A percentile compares a stretch with the other conserved stretches of the same genome.
Conservation (phyloP, 92 coral and sea anemone species). For the Anthopleura xanthogrammica region DNA sequence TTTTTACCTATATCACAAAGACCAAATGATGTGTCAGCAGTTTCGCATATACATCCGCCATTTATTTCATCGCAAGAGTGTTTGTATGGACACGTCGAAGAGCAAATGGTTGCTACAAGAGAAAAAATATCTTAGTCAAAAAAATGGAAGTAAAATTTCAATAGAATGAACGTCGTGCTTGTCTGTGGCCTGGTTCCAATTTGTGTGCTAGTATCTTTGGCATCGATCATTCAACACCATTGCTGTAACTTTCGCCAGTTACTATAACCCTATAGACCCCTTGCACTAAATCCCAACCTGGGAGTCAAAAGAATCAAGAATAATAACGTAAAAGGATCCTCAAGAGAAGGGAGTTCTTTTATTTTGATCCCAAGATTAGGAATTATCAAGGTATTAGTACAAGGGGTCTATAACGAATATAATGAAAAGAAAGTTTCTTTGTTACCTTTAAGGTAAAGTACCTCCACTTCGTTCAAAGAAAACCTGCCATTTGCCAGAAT, state of each 20-base stretch:
- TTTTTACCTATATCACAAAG: slow-evolving; percentile 49
- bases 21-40: slow-evolving; percentile 21
- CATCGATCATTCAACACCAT: too few relatives aligned
- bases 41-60: slow-evolving; percentile 45
- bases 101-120: slow-evolving; percentile 38
- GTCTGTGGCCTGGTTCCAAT: not conserved
- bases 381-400: too few relatives aligned
- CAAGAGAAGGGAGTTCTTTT: too few relatives aligned
- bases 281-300: too few relatives aligned
- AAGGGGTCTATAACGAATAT: too few relatives aligned
- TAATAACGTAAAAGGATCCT: too few relatives aligned
- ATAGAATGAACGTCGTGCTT: not conserved
- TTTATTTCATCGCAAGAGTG: slow-evolving; percentile 53
- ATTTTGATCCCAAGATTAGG: too few relatives aligned
- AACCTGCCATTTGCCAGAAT: slow-evolving; percentile 19
- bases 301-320: too few relatives aligned
- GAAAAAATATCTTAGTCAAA: not conserved
- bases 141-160: not conserved
- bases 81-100: slow-evolving; percentile 32
- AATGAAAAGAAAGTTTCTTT: too few relatives aligned
- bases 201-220: not conserved
- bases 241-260: too few relatives aligned
- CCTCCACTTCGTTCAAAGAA: slow-evolving; percentile 45
- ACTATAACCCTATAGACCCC: too few relatives aligned
- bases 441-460: slow-evolving; percentile 49